Percentiles rank a stretch among this genome's conserved stretches.
Evolutionary conservation across 2,888 invertebrate genomes (phyloP).

Genomic region (Teinopalpus imperialis): DNA sequence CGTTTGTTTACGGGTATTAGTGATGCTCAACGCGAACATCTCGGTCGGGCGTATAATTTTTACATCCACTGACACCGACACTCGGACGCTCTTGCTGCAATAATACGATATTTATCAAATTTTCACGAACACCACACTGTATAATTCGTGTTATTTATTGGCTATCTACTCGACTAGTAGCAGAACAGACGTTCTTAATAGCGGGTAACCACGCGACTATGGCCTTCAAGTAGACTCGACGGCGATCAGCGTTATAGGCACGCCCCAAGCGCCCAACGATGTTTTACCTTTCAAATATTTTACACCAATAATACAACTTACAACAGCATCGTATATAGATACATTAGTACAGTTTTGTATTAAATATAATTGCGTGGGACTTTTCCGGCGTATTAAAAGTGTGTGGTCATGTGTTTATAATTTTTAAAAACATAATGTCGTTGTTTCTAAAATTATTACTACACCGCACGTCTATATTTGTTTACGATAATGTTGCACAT

Average conservation of each 20-base stretch:
- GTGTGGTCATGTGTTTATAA: no score
- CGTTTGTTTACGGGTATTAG: conserved; percentile 55
- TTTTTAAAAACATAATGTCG: not conserved
- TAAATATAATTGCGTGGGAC: no score
- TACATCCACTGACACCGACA: conserved; percentile 68
- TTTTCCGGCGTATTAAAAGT: no score
- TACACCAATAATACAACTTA: no score
- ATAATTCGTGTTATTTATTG: conserved; percentile 80
- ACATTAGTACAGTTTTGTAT: no score
- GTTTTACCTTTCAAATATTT: no score
- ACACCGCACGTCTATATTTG: conserved; percentile 22
- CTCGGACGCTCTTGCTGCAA: conserved; percentile 52
- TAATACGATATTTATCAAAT: conserved; percentile 77
- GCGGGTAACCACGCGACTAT: conserved; percentile 76
- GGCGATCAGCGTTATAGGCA: conserved; percentile 28
- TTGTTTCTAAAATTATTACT: conserved; percentile 14
- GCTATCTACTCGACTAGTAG: conserved; percentile 62
- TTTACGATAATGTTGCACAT: conserved; percentile 52
- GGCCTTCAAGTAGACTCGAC: conserved; percentile 47
- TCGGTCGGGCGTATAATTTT: conserved; percentile 69
- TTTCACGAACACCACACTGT: conserved; percentile 62
- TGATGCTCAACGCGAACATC: conserved; percentile 59
- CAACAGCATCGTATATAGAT: no score
- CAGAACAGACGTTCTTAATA: conserved; percentile 65
- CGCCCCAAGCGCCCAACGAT: conserved; percentile 27